Percentiles rank a stretch among this genome's conserved stretches.
phyloP scores from a whole-genome alignment of 2,888 invertebrate species.

The Perizoma flavofasciatum region DNA sequence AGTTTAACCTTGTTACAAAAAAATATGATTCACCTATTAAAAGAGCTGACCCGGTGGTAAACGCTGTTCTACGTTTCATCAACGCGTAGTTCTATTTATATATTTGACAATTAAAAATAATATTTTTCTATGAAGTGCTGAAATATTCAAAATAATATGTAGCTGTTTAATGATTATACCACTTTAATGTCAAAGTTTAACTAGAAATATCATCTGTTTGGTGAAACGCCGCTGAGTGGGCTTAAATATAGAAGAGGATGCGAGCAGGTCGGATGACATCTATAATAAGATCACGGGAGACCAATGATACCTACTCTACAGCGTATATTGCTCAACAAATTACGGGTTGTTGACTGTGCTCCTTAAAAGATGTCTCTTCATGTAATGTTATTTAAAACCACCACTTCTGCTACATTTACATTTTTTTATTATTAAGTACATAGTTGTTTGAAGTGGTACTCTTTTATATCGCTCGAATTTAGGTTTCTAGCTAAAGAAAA shows the following conservation, averaged over 20 bases:
- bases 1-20: slow-evolving; percentile 38
- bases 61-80: slow-evolving; percentile 18
- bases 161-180: slow-evolving; percentile 1
- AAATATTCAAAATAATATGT: background rate
- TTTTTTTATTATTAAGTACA: slow-evolving; percentile 28
- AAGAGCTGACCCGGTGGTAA: slow-evolving; percentile 25
- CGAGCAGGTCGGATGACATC: slow-evolving; percentile 82
- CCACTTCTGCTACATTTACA: slow-evolving; percentile 11
- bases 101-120: slow-evolving; percentile 8
- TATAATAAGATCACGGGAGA: slow-evolving; percentile 82
- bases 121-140: background rate
- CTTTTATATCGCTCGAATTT: slow-evolving; percentile 14
- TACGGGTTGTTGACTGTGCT: slow-evolving; percentile 76
- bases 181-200: slow-evolving; percentile 43
- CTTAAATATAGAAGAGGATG: slow-evolving; percentile 82
- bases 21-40: slow-evolving; percentile 37
- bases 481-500: slow-evolving; percentile 26
- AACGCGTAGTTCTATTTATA: slow-evolving; percentile 9
- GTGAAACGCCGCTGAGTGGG: slow-evolving; percentile 62
- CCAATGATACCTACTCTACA: slow-evolving; percentile 70
- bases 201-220: slow-evolving; percentile 57
- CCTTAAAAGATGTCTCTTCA: slow-evolving; percentile 23
- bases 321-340: slow-evolving; percentile 70
- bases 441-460: slow-evolving; percentile 6
- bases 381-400: slow-evolving; percentile 19